These are phyloP conservation scores for Esperia sulphurella DNA, from an alignment of 2,888 invertebrate species.

Conservation along the genomic window DNA sequence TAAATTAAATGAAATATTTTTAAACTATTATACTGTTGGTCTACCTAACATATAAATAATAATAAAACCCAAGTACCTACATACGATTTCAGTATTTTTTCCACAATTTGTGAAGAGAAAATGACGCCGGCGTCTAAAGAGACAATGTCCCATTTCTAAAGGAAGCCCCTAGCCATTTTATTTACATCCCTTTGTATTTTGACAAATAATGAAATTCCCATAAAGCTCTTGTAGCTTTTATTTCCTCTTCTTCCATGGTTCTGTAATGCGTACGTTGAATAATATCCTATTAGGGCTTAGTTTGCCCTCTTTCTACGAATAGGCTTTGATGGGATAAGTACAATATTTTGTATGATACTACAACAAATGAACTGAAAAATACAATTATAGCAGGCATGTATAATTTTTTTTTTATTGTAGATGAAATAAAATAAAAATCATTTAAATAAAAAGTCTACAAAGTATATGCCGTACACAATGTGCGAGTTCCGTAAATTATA, in stretches of 20 bases:
- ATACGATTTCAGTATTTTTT: background rate
- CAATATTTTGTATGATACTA: background rate
- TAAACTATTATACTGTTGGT: too few relatives aligned
- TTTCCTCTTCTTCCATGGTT: conserved; percentile 53
- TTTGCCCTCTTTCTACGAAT: conserved; percentile 47
- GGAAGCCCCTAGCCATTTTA: conserved; percentile 35
- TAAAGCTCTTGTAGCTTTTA: conserved; percentile 59
- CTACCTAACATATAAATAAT: too few relatives aligned
- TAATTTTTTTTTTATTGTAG: too few relatives aligned
- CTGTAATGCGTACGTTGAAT: conserved; percentile 47
- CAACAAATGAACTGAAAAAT: too few relatives aligned
- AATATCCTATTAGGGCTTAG: conserved; percentile 50
- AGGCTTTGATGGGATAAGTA: conserved; percentile 16
- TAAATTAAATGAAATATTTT: too few relatives aligned
- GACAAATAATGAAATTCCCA: conserved; percentile 58
- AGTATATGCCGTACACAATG: too few relatives aligned
- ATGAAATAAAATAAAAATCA: too few relatives aligned
- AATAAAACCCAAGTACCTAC: background rate
- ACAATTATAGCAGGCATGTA: too few relatives aligned
- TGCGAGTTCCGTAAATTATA: too few relatives aligned
- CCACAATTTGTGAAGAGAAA: background rate
- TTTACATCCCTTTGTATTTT: conserved; percentile 48
- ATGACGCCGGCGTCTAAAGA: conserved; percentile 64
- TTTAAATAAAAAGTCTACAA: too few relatives aligned
- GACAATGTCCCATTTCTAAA: conserved; percentile 36